Evolutionary conservation across 2,888 invertebrate genomes (phyloP), one percentile per base, ranked within the genome.

Genomic region (Thumatha senex): DNA sequence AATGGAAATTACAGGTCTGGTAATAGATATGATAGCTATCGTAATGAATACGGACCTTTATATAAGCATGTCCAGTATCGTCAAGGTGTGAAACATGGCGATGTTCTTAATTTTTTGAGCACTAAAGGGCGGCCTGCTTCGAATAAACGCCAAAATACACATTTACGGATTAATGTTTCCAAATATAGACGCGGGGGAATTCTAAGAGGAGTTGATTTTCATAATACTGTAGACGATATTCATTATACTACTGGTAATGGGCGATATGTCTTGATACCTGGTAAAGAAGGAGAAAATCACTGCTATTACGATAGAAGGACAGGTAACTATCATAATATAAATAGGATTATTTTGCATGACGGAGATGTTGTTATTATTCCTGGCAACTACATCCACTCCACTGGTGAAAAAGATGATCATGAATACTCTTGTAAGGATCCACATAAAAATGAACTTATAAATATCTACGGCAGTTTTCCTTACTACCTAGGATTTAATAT

Each of bases 181-280:
- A 13, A 35, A 1, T 24, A 34, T 13, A 7, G 34, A 24, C 1
- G 5, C 9, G 10, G 30, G 13, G 40, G 40, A 1, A 30, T 30
- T 30, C 10, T 30, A 1, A 29, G 46, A 14, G 39, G 15, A 0
- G 7, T 39, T 8, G 46, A 51, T 47, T 10, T 39, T 10, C 34
- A 39, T 31, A 31, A 34, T 9, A 1, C 35, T 12, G 3, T 35
- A 18, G 43, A 47, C 10, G 15, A 47, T 14, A 47, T 31, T 7
- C 42, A 13, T 1, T 47, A 47, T 31, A 38, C 35, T 1, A 52
- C 52, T n/a, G 48, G 47, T 9, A 36, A 48, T 41, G 52, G 52
- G 10, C 12, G 52, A 2, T 52, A 40, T 15, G 15, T 38, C 3
- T 40, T 52, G 7, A 14, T 44, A 7, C 52, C 48, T 18, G 52